Percentiles rank a stretch among this genome's conserved stretches.
Conservation (phyloP, 2,888 invertebrate genomes). For the Rugalucina vietnamica region DNA sequence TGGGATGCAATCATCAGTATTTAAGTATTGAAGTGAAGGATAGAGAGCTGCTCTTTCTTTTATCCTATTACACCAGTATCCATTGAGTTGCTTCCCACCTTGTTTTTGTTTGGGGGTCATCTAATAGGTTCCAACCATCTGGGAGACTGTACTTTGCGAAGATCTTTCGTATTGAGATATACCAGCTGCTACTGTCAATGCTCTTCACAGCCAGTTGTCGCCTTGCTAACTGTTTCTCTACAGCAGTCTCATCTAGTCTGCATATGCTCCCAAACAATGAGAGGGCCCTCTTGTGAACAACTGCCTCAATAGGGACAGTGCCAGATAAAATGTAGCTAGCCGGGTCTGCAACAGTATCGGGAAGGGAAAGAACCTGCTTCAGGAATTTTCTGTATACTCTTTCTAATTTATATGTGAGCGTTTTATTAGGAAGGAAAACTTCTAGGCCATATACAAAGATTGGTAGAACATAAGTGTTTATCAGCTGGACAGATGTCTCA, state of each 20-base stretch:
- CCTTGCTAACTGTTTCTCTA: not conserved
- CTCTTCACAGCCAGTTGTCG: no score
- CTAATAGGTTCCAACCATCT: no score
- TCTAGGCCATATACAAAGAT: not conserved
- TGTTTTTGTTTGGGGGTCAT: no score
- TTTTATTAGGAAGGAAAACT: not conserved
- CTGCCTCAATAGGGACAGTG: not conserved
- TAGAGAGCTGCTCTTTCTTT: no score
- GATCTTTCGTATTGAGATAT: no score
- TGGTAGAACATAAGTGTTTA: not conserved
- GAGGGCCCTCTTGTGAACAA: not conserved
- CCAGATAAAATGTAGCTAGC: not conserved
- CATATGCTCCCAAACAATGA: not conserved
- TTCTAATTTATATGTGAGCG: not conserved
- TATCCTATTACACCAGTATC: no score
- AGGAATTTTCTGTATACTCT: not conserved
- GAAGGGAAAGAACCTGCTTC: not conserved
- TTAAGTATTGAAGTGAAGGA: no score
- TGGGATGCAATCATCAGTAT: no score
- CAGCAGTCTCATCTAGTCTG: not conserved
- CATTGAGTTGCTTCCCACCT: no score
- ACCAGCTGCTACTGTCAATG: no score
- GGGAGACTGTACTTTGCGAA: no score
- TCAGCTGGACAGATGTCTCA: not conserved
- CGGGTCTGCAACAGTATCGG: not conserved